phyloP scores from a whole-genome alignment of 2,113 vertebrate species.

The Cyphomyrus plagiostoma region DNA sequence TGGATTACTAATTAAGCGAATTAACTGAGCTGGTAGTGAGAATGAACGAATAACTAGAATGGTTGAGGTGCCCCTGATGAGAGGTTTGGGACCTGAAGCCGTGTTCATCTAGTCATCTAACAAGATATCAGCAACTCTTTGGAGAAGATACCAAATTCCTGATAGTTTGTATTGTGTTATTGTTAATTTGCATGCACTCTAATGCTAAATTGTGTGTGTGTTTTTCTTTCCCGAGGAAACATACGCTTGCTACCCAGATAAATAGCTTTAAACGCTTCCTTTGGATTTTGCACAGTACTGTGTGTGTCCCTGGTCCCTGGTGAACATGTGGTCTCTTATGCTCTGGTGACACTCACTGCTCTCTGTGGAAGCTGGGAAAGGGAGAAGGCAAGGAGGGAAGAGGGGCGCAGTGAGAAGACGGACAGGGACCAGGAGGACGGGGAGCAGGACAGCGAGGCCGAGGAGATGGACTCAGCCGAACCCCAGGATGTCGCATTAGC shows the following conservation, averaged over 20 bases:
- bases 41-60: neutral
- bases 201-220: neutral
- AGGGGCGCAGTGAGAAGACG: neutral
- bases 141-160: neutral
- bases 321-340: neutral
- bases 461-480: slow-evolving; percentile 33
- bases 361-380: slow-evolving; percentile 51
- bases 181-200: neutral
- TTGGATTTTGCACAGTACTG: neutral
- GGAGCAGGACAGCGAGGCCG: neutral
- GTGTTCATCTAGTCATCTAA: neutral
- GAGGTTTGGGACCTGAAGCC: neutral
- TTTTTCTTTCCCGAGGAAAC: neutral
- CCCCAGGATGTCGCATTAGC: slow-evolving; percentile 41
- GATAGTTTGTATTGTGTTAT: neutral
- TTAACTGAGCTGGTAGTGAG: neutral
- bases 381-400: slow-evolving; percentile 38
- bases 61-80: neutral
- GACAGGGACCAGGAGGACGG: slow-evolving; percentile 20
- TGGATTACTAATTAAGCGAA: neutral
- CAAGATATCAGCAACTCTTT: neutral
- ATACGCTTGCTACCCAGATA: neutral
- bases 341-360: neutral
- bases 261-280: neutral
- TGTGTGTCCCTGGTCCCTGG: neutral